Evolutionary conservation across 2,113 vertebrate species (phyloP), one percentile per base, ranked within the genome.

Genomic region (Mandrillus leucophaeus): DNA sequence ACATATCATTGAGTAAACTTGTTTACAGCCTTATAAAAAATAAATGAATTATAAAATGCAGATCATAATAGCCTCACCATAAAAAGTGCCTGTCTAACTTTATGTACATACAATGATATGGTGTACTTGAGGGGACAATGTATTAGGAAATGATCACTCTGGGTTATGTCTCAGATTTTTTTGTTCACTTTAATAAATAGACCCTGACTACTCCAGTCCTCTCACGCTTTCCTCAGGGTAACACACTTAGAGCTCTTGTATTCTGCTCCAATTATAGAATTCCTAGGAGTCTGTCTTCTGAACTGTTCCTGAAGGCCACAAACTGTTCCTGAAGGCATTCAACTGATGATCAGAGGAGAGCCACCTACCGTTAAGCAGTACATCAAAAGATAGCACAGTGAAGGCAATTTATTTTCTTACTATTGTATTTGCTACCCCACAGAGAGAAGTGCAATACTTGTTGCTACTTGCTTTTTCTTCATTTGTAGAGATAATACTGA

Each of bases 361-460:
- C 61, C 87, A 76, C 83, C 66, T 76, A 84, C n/a, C 6, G 14
- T 45, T 48, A 75, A 90, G 61, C 87, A 81, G 61, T 66, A 27
- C 75, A 81, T 96, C 87, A 96, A 83, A 95, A 83, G 30, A 68
- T 1, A 32, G 48, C n/a, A 59, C 30, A 25, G 50, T 1, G 12
- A 90, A 94, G 45, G 38, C 83, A 93, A 70, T 95, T 90, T 88
- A 79, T 88, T 95, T 96, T 59, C 64, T 64, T 75, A 40, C 40
- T 52, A 9, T 52, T 93, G 16, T 30, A 30, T 96, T 87, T 70
- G 50, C 73, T 12, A 30, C 79, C 57, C 48, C 55, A 89, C 40
- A 68, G 83, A 80, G 70, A 17, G 20, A 83, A 83, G 40, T 50
- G 59, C 16, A 50, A 43, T 79, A 73, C 61, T 66, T 50, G 27